Conservation (phyloP, 1,140 invertebrate genomes). For the Antheraea pernyi region DNA sequence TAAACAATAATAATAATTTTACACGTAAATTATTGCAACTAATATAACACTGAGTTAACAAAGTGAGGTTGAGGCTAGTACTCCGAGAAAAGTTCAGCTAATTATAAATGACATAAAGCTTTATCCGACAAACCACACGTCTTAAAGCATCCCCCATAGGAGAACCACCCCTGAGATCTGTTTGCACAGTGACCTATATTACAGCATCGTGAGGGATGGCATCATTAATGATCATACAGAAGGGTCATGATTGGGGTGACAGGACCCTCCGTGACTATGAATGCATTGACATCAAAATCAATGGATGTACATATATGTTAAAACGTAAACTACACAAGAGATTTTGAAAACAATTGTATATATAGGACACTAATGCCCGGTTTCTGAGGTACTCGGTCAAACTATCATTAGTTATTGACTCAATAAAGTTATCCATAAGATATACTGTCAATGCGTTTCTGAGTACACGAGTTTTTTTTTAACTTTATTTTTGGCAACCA, state of each 20-base stretch:
- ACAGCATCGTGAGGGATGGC: slow-evolving; percentile 61
- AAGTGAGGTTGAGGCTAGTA: no score
- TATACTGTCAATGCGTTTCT: no score
- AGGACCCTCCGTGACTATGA: slow-evolving; percentile 67
- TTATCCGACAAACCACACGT: slow-evolving; percentile 18
- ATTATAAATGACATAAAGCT: slow-evolving; percentile 39
- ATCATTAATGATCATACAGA: slow-evolving; percentile 65
- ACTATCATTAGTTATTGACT: no score
- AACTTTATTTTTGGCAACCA: no score
- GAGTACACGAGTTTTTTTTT: no score
- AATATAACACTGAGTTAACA: no score
- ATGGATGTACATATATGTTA: neutral
- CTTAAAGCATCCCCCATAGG: slow-evolving; percentile 31
- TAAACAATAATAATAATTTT: no score
- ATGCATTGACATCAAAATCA: slow-evolving; percentile 44
- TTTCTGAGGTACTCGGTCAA: no score
- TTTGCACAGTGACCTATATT: slow-evolving; percentile 78
- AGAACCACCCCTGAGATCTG: slow-evolving; percentile 44
- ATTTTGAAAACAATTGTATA: neutral
- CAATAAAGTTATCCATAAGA: no score
- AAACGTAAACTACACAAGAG: neutral
- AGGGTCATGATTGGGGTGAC: slow-evolving; percentile 60
- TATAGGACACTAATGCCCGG: neutral
- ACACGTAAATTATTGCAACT: no score
- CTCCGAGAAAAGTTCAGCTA: slow-evolving; percentile 5